Evolutionary conservation across 1,140 invertebrate genomes (phyloP), one percentile per base, ranked within the genome.

Genomic region (Geopemphigus sp.): DNA sequence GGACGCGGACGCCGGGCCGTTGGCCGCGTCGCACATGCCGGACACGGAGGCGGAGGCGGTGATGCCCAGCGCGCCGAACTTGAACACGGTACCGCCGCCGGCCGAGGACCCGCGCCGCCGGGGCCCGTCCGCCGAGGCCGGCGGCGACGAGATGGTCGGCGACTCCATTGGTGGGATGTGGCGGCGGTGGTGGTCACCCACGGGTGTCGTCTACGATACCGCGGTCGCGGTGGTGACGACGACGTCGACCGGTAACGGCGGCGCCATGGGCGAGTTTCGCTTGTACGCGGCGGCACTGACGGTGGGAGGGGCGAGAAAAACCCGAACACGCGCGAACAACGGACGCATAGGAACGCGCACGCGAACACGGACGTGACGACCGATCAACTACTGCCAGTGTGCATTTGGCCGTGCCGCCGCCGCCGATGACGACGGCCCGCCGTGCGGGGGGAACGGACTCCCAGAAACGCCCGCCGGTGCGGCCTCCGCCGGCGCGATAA

Each of bases 1-100:
- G 56, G 73, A 76, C 54, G 86, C 76, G 24, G 85, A 86, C 68
- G 88, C 87, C 14, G 87, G 86, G 19, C 80, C 82, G 70, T 57
- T 81, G 15, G 53, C 70, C 19, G 81, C 82, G 64, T 83, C 83
- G 53, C 83, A 84, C 83, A 83, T 83, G 73, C 81, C 83, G 68
- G 83, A 81, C 8, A 83, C 82, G 57, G 83, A 83, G 14, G 83
- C 82, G 5, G 84, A 84, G 1, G 82, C 81, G 54, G 82, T 81
- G 57, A 83, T 82, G 45, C 81, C 80, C 15, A 82, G 74, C 61
- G 73, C 78, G 24, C 80, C 81, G n/a, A 78, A 82, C 45, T 70
- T 70, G 50, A 73, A 81, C 47, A 59, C 39, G 57, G 54, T 59
- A 32, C 57, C 82, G 83, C 86, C 88, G 84, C 87, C 86, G 86